These are phyloP conservation scores for Eudemis profundana DNA, from an alignment of 2,888 invertebrate species.

Conservation along the genomic window DNA sequence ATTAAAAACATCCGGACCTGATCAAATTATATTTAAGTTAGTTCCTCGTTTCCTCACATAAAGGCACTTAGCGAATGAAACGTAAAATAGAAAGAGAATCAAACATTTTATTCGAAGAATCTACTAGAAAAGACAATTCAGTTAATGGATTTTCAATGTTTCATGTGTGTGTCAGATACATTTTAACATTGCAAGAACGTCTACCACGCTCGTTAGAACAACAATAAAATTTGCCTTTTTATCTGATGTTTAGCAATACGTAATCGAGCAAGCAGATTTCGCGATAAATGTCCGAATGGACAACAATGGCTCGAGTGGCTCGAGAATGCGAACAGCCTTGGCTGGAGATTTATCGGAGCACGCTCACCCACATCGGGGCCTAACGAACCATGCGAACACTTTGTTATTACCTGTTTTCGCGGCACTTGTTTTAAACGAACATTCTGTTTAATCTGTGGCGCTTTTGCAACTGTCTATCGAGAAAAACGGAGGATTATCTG, in stretches of 20 bases:
- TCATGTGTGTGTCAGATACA: neutral
- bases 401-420: conserved; percentile 5
- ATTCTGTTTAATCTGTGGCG: no score
- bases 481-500: no score
- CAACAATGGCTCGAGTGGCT: conserved; percentile 36
- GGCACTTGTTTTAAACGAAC: neutral
- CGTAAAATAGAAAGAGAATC: neutral
- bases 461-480: no score
- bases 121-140: no score
- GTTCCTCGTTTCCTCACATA: neutral
- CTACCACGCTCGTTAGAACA: conserved; percentile 21
- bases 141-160: no score
- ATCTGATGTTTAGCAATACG: conserved; percentile 37
- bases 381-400: conserved; percentile 18
- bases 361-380: conserved; percentile 32
- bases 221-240: conserved; percentile 26
- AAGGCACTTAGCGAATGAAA: conserved; percentile 10
- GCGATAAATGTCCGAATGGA: conserved; percentile 44
- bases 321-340: conserved; percentile 43
- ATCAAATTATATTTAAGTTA: conserved; percentile 7
- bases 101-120: neutral
- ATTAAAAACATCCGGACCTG: conserved; percentile 6
- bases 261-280: conserved; percentile 39
- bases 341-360: conserved; percentile 35
- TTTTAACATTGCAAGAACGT: neutral